Conservation (phyloP, 1,140 invertebrate species). For the Teleogryllus occipitalis region DNA sequence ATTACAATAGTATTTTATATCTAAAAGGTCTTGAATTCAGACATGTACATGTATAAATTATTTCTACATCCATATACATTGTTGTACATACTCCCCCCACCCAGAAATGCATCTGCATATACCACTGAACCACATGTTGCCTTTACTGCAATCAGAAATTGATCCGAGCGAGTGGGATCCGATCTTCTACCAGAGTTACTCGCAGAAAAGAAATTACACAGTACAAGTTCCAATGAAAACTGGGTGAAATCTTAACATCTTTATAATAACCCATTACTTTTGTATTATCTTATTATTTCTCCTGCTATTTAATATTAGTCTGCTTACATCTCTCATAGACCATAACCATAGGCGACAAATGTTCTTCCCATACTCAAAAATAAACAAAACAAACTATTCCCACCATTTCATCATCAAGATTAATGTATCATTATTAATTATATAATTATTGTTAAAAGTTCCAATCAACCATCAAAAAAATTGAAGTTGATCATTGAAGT, state of each 20-base stretch:
- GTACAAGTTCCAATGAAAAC: conserved; percentile 4
- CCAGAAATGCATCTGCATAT: not conserved
- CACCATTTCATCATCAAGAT: not conserved
- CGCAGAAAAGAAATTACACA: not conserved
- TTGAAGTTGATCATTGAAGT: conserved; percentile 5
- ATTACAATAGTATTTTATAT: not conserved
- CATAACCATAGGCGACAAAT: not conserved
- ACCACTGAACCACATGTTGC: not conserved
- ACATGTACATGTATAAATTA: not conserved
- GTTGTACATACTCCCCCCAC: not conserved
- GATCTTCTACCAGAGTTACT: not conserved
- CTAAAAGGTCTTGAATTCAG: not conserved
- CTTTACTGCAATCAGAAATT: not conserved
- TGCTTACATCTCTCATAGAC: not conserved
- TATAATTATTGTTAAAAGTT: conserved; percentile 7
- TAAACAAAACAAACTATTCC: not conserved
- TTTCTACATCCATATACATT: not conserved
- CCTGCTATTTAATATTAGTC: not conserved
- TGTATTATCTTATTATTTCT: not conserved
- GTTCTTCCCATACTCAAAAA: conserved; percentile 1
- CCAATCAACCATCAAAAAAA: conserved; percentile 5
- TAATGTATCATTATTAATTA: conserved; percentile 9
- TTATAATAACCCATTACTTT: conserved; percentile 1
- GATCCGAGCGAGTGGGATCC: conserved; percentile 2
- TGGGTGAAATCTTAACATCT: conserved; percentile 4